These are phyloP conservation scores for Tiliacea aurago DNA, from an alignment of 2,888 invertebrate species.

Conservation along the genomic window DNA sequence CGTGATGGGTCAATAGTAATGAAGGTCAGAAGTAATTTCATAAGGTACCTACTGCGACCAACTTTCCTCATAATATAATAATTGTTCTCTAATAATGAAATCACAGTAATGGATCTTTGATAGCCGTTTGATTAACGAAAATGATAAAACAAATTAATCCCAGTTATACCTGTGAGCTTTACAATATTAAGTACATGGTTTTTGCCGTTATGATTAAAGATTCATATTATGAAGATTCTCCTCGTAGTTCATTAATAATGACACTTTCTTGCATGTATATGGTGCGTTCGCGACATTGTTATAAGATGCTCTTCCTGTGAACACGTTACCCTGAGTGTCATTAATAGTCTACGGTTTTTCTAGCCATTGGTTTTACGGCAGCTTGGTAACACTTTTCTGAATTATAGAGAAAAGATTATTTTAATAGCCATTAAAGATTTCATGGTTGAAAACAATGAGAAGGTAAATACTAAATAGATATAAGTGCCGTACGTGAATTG, in stretches of 20 bases:
- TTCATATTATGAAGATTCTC: constrained; percentile 66
- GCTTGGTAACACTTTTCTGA: neutral
- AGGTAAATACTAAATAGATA: neutral
- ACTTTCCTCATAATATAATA: constrained; percentile 68
- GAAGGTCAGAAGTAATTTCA: constrained; percentile 70
- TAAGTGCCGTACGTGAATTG: neutral
- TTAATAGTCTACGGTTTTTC: constrained; percentile 10
- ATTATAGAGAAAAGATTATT: neutral
- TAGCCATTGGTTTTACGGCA: neutral
- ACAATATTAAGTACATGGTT: constrained; percentile 61
- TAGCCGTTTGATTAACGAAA: constrained; percentile 79
- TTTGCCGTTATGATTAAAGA: constrained; percentile 77
- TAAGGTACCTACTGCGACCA: constrained; percentile 61
- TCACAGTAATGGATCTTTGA: constrained; percentile 81
- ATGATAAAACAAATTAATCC: constrained; percentile 78
- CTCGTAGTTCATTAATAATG: constrained; percentile 77
- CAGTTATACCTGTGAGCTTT: constrained; percentile 53
- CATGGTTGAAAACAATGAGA: neutral
- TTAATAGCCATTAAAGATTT: neutral
- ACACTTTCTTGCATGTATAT: constrained; percentile 65
- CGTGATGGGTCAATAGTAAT: constrained; percentile 37
- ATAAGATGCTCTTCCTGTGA: constrained; percentile 37
- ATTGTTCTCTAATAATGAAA: constrained; percentile 81
- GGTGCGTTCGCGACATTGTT: constrained; percentile 36
- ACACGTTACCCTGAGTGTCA: constrained; percentile 17